Evolutionary conservation across 2,888 invertebrate genomes (phyloP), one percentile per base, ranked within the genome.

Genomic region (Incurvaria masculella): DNA sequence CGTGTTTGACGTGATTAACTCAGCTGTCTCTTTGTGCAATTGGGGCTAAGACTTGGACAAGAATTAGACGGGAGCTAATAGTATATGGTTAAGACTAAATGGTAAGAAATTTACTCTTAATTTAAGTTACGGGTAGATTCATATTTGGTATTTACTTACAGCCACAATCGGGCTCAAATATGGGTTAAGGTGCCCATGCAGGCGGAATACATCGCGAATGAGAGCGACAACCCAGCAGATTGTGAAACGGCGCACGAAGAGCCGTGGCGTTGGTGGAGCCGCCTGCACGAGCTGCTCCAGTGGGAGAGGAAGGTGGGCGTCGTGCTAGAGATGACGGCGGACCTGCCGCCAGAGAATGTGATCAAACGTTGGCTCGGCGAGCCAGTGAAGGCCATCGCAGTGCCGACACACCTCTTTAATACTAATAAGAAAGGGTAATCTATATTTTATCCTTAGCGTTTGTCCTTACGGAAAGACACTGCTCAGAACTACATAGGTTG

Each of bases 361-460:
- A 62, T 94, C 10, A 81, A 87, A 20, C 83, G 97, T 51, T 99
- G 99, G 99, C 72, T 92, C 21, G 97, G 97, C 1, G 99, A 99
- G 71, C 97, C 97, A 6, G 83, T 99, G 2, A 91, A 88, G 65
- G 89, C 90, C 51, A 73, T 96, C 38, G 79, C 94, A 43, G 65
- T 97, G 44, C 89, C 92, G 4, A 92, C 96, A 16, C 81, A 84
- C 39, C 73, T 93, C 49, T 98, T 97, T 68, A 80, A 92, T 38
- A 86, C 86, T n/a, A 98, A 98, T 72, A 88, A 86, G 57, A 89
- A 89, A 65, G 94, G 94, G 96, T 97, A 42, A 73, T 93, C n/a
- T 5, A 23, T n/a, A n/a, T n/a, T n/a, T n/a, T n/a, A n/a, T n/a
- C n/a, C n/a, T n/a, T n/a, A n/a, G n/a, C n/a, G n/a, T n/a, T n/a